Conservation (phyloP, 1,140 invertebrate species). For the Magallana ariakensis region DNA sequence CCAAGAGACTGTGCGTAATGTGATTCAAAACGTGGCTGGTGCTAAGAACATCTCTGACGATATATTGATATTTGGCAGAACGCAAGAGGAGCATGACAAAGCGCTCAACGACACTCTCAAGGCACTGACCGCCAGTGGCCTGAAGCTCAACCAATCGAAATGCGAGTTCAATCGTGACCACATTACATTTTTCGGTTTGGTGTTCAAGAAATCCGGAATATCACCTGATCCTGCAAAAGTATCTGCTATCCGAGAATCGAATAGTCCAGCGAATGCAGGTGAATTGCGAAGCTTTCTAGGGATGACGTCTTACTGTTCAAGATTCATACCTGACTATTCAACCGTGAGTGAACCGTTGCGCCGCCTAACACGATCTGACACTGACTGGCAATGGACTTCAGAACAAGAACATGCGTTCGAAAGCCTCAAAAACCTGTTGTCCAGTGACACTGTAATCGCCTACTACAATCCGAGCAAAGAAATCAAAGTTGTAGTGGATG, state of each 20-base stretch:
- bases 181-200: slow-evolving; percentile 60
- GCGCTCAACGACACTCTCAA: slow-evolving; percentile 58
- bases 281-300: slow-evolving; percentile 55
- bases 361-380: slow-evolving; percentile 48
- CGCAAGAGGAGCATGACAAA: slow-evolving; percentile 62
- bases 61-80: slow-evolving; percentile 41
- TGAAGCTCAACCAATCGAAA: slow-evolving; percentile 60
- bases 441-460: too few relatives aligned
- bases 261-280: slow-evolving; percentile 38
- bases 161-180: slow-evolving; percentile 54
- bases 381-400: slow-evolving; percentile 7
- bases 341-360: slow-evolving; percentile 62
- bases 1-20: not conserved
- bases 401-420: slow-evolving; percentile 22
- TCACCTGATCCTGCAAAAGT: slow-evolving; percentile 70
- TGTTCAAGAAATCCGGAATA: slow-evolving; percentile 58
- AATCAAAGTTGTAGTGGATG: slow-evolving; percentile 52
- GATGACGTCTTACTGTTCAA: slow-evolving; percentile 53
- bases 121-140: slow-evolving; percentile 49
- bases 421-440: slow-evolving; percentile 56
- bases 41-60: slow-evolving; percentile 46
- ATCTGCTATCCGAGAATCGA: slow-evolving; percentile 67
- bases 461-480: slow-evolving; percentile 59
- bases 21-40: slow-evolving; percentile 13
- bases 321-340: slow-evolving; percentile 54